A percentile compares a stretch with the other conserved stretches of the same genome.
Evolutionary conservation across 2,797 vertebrate genomes (phyloP).

Genomic region (Perodicticus potto): DNA sequence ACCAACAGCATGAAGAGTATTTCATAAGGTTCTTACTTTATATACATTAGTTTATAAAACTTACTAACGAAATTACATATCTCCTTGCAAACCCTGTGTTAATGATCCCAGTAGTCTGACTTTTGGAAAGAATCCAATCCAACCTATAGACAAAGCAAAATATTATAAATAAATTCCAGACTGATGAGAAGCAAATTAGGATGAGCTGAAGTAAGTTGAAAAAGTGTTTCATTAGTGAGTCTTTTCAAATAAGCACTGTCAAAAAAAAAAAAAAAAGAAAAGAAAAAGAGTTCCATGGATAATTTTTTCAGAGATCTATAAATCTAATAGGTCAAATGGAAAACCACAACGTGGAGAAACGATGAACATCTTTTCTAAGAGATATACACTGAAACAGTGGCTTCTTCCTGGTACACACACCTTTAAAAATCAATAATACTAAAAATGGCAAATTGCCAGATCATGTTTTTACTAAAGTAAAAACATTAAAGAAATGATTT

Average conservation of each 20-base stretch:
- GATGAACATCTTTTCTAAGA: background rate
- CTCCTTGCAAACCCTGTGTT: background rate
- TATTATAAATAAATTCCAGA: background rate
- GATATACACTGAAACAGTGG: background rate
- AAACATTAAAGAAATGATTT: background rate
- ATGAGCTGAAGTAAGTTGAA: background rate
- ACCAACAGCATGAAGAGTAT: background rate
- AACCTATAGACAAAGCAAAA: background rate
- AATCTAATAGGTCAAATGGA: background rate
- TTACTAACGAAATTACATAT: background rate
- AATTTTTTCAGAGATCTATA: background rate
- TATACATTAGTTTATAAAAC: background rate
- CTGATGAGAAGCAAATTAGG: background rate
- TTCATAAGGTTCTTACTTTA: background rate
- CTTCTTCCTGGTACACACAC: background rate
- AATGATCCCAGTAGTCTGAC: background rate
- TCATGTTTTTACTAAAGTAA: background rate
- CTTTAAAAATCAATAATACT: background rate
- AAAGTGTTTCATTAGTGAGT: background rate
- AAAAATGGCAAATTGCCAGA: background rate
- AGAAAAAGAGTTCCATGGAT: background rate
- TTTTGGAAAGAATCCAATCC: slow-evolving; percentile 14
- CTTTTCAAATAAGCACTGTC: slow-evolving; percentile 13
- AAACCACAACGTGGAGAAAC: background rate
- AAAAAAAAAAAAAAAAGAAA: background rate